A percentile compares a stretch with the other conserved stretches of the same genome.
These are phyloP conservation scores for Anisognathus igniventris DNA, from an alignment of 2,797 vertebrate species.

Conservation along the genomic window DNA sequence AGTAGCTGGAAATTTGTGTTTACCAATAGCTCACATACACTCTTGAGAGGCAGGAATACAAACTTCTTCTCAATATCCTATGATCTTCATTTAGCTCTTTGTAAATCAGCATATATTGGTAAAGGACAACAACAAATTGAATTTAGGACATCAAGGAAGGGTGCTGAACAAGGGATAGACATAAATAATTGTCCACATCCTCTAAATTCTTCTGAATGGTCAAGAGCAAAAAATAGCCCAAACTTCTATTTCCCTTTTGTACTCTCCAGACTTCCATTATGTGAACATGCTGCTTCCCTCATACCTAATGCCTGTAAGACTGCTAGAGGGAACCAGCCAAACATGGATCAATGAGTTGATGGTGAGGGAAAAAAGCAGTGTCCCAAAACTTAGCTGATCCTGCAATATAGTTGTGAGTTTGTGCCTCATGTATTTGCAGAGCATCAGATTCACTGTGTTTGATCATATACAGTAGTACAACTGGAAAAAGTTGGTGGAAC, in stretches of 20 bases:
- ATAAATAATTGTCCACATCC: conserved; percentile 6
- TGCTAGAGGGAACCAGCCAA: not conserved
- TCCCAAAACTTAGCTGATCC: not conserved
- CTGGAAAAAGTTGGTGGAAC: not conserved
- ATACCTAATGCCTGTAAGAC: not conserved
- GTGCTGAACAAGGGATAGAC: conserved; percentile 6
- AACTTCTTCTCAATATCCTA: not conserved
- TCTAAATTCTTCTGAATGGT: not conserved
- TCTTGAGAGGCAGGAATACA: not conserved
- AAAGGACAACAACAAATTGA: not conserved
- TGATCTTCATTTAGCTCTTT: not conserved
- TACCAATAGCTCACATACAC: not conserved
- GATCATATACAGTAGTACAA: not conserved
- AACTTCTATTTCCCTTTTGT: not conserved
- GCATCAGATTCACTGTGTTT: not conserved
- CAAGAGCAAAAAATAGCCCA: not conserved
- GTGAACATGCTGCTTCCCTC: not conserved
- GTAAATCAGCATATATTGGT: not conserved
- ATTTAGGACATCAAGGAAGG: not conserved
- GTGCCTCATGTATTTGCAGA: not conserved
- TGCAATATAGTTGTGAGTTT: not conserved
- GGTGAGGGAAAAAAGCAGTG: not conserved
- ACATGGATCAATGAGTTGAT: not conserved
- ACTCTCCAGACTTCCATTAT: not conserved
- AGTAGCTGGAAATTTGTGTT: not conserved